Evolutionary conservation across 2,113 vertebrate species (phyloP), one percentile per base, ranked within the genome.

Genomic region (Eudyptes chrysolophus): DNA sequence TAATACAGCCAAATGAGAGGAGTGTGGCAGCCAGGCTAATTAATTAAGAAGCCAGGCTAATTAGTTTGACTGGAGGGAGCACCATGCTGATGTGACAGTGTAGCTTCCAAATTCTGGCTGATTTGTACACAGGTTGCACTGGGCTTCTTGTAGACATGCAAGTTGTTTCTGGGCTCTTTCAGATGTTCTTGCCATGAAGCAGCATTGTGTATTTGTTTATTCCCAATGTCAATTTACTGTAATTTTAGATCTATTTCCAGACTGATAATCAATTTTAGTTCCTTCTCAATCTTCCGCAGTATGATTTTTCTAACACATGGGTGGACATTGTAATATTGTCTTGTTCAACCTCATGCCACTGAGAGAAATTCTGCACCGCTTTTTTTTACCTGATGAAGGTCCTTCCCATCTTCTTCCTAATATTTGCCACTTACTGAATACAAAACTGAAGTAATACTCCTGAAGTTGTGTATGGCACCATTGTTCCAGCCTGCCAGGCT

Each of bases 41-140:
- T 94, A 87, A 89, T 90, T 92, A 72, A 78, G 84, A 87, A 93
- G 52, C 61, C 70, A 64, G 57, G 38, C 26, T 95, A 88, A 94
- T 92, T 93, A 83, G 18, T 88, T 90, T 92, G 64, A 57, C 79
- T 90, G 58, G 60, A 94, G 86, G 54, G 62, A 90, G 36, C 54
- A 89, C 58, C 49, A 54, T 89, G 89, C 57, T 97, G 83, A 70
- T 69, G 36, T 92, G 78, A 64, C 69, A 84, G 2, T 48, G 22
- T 57, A 76, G 57, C n/a, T 92, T 95, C 85, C 82, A 90, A 93
- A 77, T 85, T 64, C 44, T 83, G 26, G 25, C 44, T 85, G 62
- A 69, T 80, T 80, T 88, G 16, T 62, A 42, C 42, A 24, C 3
- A 21, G 34, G 32, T 66, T 68, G 17, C 38, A 17, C 29, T 69